These are phyloP conservation scores for Chaenocephalus aceratus DNA, from an alignment of 2,113 vertebrate species.

Conservation along the genomic window DNA sequence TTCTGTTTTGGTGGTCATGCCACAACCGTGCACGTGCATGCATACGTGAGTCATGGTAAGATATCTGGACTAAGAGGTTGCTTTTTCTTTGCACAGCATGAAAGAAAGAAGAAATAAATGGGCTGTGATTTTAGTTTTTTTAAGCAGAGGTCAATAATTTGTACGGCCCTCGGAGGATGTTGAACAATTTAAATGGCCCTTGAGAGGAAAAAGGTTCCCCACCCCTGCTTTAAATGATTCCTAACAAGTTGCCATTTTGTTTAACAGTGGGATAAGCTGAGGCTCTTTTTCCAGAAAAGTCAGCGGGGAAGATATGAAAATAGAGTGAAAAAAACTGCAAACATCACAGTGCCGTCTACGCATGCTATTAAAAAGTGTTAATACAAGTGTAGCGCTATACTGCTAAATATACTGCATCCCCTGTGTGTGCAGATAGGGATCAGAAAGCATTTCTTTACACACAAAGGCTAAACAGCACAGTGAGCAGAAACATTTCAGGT, in stretches of 20 bases:
- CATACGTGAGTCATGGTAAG: too few species aligned
- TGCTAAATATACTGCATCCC: slow-evolving; percentile 31
- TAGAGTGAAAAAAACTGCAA: slow-evolving; percentile 18
- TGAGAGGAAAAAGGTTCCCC: too few species aligned
- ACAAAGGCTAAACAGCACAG: slow-evolving; percentile 46
- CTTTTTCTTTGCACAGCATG: too few species aligned
- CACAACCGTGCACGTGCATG: too few species aligned
- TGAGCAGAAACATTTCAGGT: slow-evolving; percentile 48
- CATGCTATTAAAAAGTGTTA: slow-evolving; percentile 34
- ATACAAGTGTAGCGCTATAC: slow-evolving; percentile 24
- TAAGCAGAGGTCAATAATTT: too few species aligned
- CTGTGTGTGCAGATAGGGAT: slow-evolving; percentile 37
- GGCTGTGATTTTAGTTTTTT: too few species aligned
- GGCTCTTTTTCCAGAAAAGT: slow-evolving; percentile 23
- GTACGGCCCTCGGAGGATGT: too few species aligned
- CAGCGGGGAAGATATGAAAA: slow-evolving; percentile 33
- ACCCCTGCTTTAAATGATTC: slow-evolving; percentile 41
- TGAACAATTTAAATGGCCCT: too few species aligned
- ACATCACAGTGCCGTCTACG: neutral
- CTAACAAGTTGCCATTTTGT: slow-evolving; percentile 35
- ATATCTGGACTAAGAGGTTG: too few species aligned
- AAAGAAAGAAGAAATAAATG: too few species aligned
- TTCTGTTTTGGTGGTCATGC: too few species aligned
- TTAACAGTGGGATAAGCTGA: slow-evolving; percentile 14
- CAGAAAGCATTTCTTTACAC: slow-evolving; percentile 45